Evolutionary conservation across 2,113 vertebrate species (phyloP).

Genomic region (Datnioides undecimradiatus): DNA sequence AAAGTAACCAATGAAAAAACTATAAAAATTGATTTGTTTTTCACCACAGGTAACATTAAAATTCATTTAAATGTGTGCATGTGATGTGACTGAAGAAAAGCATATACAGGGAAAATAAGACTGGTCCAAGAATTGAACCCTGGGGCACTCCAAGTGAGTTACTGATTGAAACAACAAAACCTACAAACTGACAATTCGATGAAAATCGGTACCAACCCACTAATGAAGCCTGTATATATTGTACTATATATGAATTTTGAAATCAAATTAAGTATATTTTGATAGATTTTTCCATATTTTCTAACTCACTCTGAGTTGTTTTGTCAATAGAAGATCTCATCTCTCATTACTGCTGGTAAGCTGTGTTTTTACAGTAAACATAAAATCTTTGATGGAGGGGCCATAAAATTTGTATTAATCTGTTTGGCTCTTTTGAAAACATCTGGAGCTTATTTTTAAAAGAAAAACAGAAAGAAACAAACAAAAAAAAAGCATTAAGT

Average conservation of each 20-base stretch:
- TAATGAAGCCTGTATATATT: not conserved
- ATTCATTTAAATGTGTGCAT: not conserved
- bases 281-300: not conserved
- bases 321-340: too few species aligned
- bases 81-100: not conserved
- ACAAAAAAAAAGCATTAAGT: not conserved
- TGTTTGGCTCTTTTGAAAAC: not conserved
- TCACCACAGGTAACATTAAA: not conserved
- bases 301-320: not conserved
- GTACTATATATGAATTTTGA: not conserved
- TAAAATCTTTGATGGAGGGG: not conserved
- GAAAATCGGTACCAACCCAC: not conserved
- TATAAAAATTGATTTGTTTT: too few species aligned
- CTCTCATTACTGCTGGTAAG: too few species aligned
- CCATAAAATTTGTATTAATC: not conserved
- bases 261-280: not conserved
- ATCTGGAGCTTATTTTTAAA: not conserved
- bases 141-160: not conserved
- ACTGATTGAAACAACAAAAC: too few species aligned
- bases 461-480: too few species aligned
- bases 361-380: not conserved
- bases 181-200: too few species aligned
- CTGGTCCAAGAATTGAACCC: not conserved
- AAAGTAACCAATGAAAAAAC: not conserved
- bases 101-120: not conserved